Conservation (phyloP, 2,888 invertebrate genomes). For the Nephrotoma guestfalica region DNA sequence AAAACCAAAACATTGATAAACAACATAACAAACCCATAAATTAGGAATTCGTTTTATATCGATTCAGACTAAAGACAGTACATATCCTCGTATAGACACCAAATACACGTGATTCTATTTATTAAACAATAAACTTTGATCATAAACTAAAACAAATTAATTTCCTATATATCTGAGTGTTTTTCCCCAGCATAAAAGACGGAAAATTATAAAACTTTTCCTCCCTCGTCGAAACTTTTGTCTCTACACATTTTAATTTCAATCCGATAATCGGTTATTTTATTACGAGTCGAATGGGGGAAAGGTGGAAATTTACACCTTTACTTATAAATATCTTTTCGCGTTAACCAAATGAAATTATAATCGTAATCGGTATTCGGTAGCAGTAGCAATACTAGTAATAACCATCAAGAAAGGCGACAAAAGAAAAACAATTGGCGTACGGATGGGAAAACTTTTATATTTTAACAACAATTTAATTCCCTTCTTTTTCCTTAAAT, state of each 20-base stretch:
- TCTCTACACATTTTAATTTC: neutral
- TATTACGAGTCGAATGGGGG: neutral
- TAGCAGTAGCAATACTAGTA: neutral
- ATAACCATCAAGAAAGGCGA: neutral
- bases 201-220: neutral
- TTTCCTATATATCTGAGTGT: neutral
- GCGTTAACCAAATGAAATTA: neutral
- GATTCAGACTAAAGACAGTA: neutral
- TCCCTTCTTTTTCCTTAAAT: neutral
- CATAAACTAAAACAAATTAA: conserved; percentile 4
- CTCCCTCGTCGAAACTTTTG: neutral
- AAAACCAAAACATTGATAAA: neutral
- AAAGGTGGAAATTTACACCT: neutral
- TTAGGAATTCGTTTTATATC: neutral
- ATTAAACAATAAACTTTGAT: conserved; percentile 3
- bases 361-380: neutral
- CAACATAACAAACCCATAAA: neutral
- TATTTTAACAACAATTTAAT: neutral
- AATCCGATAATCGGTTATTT: neutral
- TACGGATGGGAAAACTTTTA: neutral
- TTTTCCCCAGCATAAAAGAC: neutral
- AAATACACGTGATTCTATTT: conserved; percentile 1
- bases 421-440: neutral
- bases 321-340: neutral
- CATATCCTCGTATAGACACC: neutral